Conservation (phyloP, 2,797 vertebrate species). For the Acanthornis magna region DNA sequence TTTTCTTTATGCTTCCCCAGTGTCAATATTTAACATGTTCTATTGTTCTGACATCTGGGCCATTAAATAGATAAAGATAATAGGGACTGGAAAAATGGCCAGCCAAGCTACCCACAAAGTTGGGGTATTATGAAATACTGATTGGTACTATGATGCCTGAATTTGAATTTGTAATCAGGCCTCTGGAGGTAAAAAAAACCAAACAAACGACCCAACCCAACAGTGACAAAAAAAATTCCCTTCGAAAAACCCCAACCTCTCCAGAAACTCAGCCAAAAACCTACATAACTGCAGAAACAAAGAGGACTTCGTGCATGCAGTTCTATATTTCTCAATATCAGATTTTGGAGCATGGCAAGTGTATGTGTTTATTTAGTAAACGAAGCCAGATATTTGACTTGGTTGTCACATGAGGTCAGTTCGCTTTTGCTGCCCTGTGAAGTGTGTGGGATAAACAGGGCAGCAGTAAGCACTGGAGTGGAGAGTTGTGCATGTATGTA, state of each 20-base stretch:
- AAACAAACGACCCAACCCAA: background rate
- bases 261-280: background rate
- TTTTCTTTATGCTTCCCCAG: conserved; percentile 40
- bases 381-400: background rate
- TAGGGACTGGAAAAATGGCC: conserved; percentile 23
- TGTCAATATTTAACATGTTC: conserved; percentile 65
- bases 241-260: background rate
- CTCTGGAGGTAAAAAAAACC: background rate
- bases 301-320: background rate
- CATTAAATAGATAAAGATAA: conserved; percentile 59
- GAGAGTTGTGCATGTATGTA: rapidly evolving
- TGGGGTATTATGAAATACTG: conserved; percentile 23
- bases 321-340: background rate
- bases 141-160: background rate
- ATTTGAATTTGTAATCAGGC: conserved; percentile 10
- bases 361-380: background rate
- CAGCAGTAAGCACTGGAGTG: background rate
- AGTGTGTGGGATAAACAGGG: background rate
- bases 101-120: conserved; percentile 26
- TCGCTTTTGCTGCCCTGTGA: background rate
- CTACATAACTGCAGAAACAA: background rate
- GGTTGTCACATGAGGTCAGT: background rate
- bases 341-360: background rate
- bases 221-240: rapidly evolving
- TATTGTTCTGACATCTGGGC: conserved; percentile 66